Conservation (phyloP, 2,797 vertebrate species). For the Microcaecilia unicolor region DNA sequence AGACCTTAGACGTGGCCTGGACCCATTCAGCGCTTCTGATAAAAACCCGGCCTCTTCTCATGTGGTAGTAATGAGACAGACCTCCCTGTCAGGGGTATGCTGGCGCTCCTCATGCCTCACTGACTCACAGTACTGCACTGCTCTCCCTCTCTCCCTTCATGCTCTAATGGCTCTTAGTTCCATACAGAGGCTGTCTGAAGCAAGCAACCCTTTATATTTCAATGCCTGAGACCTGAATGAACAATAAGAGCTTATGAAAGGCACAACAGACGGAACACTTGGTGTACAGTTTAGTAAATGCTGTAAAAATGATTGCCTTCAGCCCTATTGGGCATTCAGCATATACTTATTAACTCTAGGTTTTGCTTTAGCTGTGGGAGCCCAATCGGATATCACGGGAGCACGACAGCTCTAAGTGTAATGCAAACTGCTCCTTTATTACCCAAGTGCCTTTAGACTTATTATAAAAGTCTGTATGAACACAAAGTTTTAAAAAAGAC, state of each 20-base stretch:
- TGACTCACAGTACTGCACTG: not conserved
- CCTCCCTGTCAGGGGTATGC: slow-evolving; percentile 3
- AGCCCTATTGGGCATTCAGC: fast-evolving
- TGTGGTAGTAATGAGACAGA: not conserved
- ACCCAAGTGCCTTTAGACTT: too few species aligned
- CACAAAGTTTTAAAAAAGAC: too few species aligned
- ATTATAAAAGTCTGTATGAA: too few species aligned
- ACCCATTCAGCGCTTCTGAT: not conserved
- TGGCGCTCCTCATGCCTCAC: not conserved
- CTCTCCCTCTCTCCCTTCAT: slow-evolving; percentile 9
- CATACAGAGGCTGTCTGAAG: slow-evolving; percentile 1
- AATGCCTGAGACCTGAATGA: not conserved
- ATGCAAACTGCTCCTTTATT: too few species aligned
- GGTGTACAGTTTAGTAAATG: not conserved
- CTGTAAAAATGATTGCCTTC: fast-evolving
- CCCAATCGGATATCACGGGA: too few species aligned
- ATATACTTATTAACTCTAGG: not conserved
- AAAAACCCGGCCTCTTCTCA: not conserved
- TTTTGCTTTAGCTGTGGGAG: not conserved
- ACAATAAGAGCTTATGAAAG: not conserved
- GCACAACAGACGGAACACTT: not conserved
- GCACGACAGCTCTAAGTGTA: too few species aligned
- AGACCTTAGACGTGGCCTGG: not conserved
- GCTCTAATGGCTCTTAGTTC: not conserved
- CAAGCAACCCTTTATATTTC: slow-evolving; percentile 10